Base-by-base conservation (phyloP, 2,888 invertebrate genomes). In the Callyntrura guangdongensis region DNA sequence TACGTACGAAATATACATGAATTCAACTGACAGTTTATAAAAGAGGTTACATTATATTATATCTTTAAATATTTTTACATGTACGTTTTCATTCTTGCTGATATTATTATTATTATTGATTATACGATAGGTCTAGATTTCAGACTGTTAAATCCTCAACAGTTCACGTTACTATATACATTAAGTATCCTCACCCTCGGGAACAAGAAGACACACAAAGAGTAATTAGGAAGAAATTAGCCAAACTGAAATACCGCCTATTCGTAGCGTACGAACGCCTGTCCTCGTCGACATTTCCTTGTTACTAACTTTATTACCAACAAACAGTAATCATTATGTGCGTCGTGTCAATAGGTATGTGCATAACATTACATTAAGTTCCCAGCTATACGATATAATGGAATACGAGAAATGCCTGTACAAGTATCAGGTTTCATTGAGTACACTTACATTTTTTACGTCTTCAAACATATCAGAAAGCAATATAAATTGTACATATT, bases 201-300 rank as follows among this genome's bases (percentile, higher is more conserved):
- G 56, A 56, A 20, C 25, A 79, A 79, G 56, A 56, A 20, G 47
- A 36, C 47, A 20, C 22, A 82, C 77, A 79, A 81, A 67, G 22
- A 53, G 77, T 81, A 87, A 87, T 87, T 81, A 87, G 79, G 69
- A 67, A 87, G 81, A 67, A 81, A 87, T 87, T 49, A 81, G 79
- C 36, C 59, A 79, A 61, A 64, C 67, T 81, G 81, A 87, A 87
- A 81, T 27, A 81, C 79, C 27, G 79, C 64, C 77, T 64, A 86
- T 77, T 77, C 59, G 47, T 77, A 20, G 17, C 53, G 4, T 17
- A 25, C 36, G 6, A 36, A 36, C 36, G 36, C 6, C 36, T 36
- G 36, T 49, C 0, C 22, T 77, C 77, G 2, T 74, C 11, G 17
- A 22, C 72, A 74, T 64, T 47, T 83, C 64, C 64, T 69, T 69